These are phyloP conservation scores for Sepiola atlantica DNA, from an alignment of 2,888 invertebrate species.

Conservation along the genomic window DNA sequence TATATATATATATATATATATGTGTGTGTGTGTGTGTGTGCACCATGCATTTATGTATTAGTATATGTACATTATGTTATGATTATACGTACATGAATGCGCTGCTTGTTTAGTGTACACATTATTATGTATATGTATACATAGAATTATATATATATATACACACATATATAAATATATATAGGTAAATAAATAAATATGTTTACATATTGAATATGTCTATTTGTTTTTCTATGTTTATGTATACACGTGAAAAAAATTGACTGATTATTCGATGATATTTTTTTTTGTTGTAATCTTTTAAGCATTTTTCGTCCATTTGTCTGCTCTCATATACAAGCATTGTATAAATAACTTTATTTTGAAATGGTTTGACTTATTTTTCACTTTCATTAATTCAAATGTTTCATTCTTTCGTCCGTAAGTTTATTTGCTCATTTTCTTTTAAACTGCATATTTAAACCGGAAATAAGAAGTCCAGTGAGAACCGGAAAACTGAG, in stretches of 20 bases:
- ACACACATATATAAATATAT: background rate
- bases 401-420: background rate
- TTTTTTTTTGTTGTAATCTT: background rate
- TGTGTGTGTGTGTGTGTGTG: background rate
- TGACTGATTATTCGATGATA: conserved; percentile 32
- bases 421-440: background rate
- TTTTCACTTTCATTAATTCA: background rate
- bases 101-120: background rate
- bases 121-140: background rate
- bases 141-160: background rate
- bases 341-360: background rate
- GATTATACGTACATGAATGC: too few species aligned
- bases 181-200: background rate
- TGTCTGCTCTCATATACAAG: background rate
- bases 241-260: background rate
- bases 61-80: background rate
- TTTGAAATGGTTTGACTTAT: background rate
- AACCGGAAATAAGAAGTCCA: background rate
- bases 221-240: conserved; percentile 32
- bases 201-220: background rate
- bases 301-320: background rate
- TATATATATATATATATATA: background rate
- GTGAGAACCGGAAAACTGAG: conserved; percentile 1
- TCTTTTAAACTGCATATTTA: background rate
- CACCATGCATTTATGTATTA: background rate